Base-by-base conservation (phyloP, 2,888 invertebrate genomes). In the Drosophila robusta region DNA sequence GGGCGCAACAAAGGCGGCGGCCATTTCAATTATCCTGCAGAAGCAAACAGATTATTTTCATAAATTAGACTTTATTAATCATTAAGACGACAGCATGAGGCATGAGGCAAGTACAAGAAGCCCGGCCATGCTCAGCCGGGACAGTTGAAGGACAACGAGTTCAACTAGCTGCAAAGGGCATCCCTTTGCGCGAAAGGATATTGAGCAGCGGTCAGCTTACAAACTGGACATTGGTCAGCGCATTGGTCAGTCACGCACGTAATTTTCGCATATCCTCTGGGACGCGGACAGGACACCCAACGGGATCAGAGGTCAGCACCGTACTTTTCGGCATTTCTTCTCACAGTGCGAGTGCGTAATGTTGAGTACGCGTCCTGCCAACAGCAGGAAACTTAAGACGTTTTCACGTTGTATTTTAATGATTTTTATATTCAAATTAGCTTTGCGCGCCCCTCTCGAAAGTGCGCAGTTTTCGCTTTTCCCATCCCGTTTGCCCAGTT, bases 241-340 rank as follows among this genome's bases (percentile, higher is more conserved):
- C 74, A 91, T 90, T 91, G 91, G 91, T 89, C 90, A 91, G 85
- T 90, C 90, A 90, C 84, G 90, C 89, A 90, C 86, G 68, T 90
- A 90, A 90, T 80, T 78, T 74, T 65, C 58, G 54, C 55, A 77
- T 70, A 64, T 82, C 61, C 63, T 16, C 32, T 36, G 75, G 54
- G 70, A 63, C 70, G 50, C 60, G 51, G 51, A 65, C 60, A 54
- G 70, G 52, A 61, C 64, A 68, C 49, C 72, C 77, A 81, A 77
- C 75, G 77, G 79, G 89, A 85, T 90, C 91, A 90, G 82, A 91
- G 90, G 90, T 90, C 90, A 90, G 57, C 83, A 90, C 91, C 91
- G 90, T 87, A 91, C 87, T 87, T 90, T 91, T 86, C 57, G 72
- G 46, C 77, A 77, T 81, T 89, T 90, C 82, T 91, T 90, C 90